A percentile compares a stretch with the other conserved stretches of the same genome.
Evolutionary conservation across 2,888 invertebrate species (phyloP).

Genomic region (Caenorhabditis sulstoni): DNA sequence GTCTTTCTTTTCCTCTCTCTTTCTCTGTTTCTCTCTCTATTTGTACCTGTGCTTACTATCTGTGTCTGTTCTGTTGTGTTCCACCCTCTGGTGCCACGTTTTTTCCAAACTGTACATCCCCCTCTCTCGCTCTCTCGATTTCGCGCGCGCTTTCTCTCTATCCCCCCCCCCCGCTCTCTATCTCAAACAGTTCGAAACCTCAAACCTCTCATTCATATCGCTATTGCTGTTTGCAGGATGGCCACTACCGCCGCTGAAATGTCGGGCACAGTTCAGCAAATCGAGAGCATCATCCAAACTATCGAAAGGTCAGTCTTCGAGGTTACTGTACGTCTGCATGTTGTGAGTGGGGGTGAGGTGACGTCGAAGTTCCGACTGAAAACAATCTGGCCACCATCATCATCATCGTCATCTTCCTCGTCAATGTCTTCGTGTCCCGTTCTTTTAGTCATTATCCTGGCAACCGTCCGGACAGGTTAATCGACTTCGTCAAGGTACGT

Average conservation of each 20-base stretch:
- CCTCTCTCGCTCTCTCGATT: not conserved
- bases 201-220: too few relatives aligned
- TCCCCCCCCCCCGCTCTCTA: not conserved
- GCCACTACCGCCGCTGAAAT: conserved; percentile 57
- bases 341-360: not conserved
- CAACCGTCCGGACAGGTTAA: conserved; percentile 40
- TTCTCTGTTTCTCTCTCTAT: conserved; percentile 38
- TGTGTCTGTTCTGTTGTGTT: conserved; percentile 38
- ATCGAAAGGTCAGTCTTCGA: conserved; percentile 54
- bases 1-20: conserved; percentile 14
- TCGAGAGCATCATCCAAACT: conserved; percentile 58
- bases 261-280: conserved; percentile 58
- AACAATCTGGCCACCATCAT: conserved; percentile 25
- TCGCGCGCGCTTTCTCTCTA: not conserved
- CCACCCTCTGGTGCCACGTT: conserved; percentile 39
- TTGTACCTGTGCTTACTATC: conserved; percentile 51
- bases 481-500: not conserved
- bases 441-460: conserved; percentile 36
- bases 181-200: not conserved
- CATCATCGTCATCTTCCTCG: conserved; percentile 21
- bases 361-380: too few relatives aligned
- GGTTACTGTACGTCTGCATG: not conserved
- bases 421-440: not conserved
- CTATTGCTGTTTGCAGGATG: conserved; percentile 51
- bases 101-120: conserved; percentile 27